Percentiles rank a stretch among this genome's conserved stretches.
phyloP scores from a whole-genome alignment of 2,113 vertebrate genomes.

The Sinocyclocheilus anophthalmus region DNA sequence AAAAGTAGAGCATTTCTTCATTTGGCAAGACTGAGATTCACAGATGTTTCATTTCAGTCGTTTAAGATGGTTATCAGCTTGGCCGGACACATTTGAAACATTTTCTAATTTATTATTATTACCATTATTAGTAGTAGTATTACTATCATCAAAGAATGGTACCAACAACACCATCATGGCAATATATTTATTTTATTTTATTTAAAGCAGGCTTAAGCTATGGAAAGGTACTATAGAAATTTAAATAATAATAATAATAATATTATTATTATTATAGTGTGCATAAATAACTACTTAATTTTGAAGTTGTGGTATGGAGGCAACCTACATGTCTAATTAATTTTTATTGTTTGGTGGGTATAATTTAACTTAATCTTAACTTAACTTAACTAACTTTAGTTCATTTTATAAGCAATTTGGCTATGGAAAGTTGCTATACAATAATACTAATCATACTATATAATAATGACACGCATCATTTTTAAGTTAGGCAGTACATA shows the following conservation, averaged over 20 bases:
- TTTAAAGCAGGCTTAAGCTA: background rate
- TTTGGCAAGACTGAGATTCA: conserved; percentile 19
- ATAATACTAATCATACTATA: no score
- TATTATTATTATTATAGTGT: no score
- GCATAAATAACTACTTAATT: no score
- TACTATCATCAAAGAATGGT: background rate
- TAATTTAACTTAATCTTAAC: no score
- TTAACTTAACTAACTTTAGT: no score
- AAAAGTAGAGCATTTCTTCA: conserved; percentile 43
- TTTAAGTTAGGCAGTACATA: no score
- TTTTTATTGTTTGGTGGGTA: no score
- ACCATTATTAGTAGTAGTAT: background rate
- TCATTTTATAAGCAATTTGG: no score
- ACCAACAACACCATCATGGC: background rate
- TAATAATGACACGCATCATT: no score
- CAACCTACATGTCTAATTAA: no score
- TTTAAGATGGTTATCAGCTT: conserved; percentile 8
- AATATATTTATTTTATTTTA: background rate
- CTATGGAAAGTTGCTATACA: no score
- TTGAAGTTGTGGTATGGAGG: no score
- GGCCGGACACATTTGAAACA: background rate
- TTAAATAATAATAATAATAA: background rate
- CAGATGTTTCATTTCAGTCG: conserved; percentile 31
- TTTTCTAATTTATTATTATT: background rate
- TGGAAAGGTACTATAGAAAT: background rate